Percentiles rank a stretch among this genome's conserved stretches.
phyloP scores from a whole-genome alignment of 1,140 invertebrate genomes.

The Tetranychus urticae region DNA sequence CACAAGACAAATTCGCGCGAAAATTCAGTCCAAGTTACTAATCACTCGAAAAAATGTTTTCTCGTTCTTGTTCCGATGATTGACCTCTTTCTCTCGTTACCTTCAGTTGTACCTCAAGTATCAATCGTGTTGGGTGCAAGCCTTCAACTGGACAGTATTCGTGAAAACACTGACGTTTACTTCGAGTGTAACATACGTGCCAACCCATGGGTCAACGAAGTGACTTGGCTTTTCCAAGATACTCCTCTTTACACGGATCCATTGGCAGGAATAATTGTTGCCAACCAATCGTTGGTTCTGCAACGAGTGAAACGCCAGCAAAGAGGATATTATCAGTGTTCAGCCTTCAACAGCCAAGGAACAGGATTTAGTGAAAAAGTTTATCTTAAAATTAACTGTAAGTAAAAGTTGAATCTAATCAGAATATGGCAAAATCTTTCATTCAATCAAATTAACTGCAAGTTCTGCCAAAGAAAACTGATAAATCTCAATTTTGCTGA shows the following conservation, averaged over 20 bases:
- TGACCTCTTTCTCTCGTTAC: too few relatives aligned
- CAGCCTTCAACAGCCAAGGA: slow-evolving; percentile 64
- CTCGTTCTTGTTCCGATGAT: too few relatives aligned
- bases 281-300: slow-evolving; percentile 34
- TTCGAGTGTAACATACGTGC: slow-evolving; percentile 66
- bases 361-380: slow-evolving; percentile 57
- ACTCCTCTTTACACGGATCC: slow-evolving; percentile 17
- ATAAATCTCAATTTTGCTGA: too few relatives aligned
- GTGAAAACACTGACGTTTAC: slow-evolving; percentile 50
- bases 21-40: too few relatives aligned
- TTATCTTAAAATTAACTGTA: slow-evolving; percentile 62
- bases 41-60: too few relatives aligned
- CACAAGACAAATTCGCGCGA: too few relatives aligned
- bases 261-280: slow-evolving; percentile 53
- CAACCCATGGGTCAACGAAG: slow-evolving; percentile 51
- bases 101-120: slow-evolving; percentile 9
- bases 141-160: slow-evolving; percentile 1
- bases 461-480: too few relatives aligned
- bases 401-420: slow-evolving; percentile 23
- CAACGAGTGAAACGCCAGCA: slow-evolving; percentile 16
- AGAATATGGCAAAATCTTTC: too few relatives aligned
- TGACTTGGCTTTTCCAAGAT: slow-evolving; percentile 49
- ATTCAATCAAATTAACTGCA: too few relatives aligned
- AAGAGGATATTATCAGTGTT: slow-evolving; percentile 42
- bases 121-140: slow-evolving; percentile 5